These are phyloP conservation scores for Phymanthus crucifer DNA, from an alignment of 92 coral and sea anemone species.

Conservation along the genomic window DNA sequence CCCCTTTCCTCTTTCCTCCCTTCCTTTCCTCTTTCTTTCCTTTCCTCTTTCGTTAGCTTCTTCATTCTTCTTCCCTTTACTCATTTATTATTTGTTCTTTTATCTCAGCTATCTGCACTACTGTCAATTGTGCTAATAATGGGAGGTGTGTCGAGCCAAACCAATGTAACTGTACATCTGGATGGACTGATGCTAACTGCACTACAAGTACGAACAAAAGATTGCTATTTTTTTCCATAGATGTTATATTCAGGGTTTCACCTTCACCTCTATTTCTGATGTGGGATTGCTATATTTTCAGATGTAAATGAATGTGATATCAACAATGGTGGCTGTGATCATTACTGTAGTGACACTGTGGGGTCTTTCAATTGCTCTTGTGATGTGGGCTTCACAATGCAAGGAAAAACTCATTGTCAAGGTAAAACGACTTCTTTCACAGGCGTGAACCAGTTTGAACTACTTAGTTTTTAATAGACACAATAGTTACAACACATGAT, in stretches of 20 bases:
- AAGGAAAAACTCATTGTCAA: constrained; percentile 25
- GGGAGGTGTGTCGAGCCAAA: constrained; percentile 17
- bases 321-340: constrained; percentile 51
- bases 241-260: too few relatives aligned
- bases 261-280: not conserved
- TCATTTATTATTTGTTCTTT: not conserved
- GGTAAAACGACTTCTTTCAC: not conserved
- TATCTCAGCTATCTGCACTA: constrained; percentile 12
- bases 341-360: constrained; percentile 28
- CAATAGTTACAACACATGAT: too few relatives aligned
- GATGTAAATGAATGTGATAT: constrained; percentile 48
- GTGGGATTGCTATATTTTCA: not conserved
- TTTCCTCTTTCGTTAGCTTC: not conserved
- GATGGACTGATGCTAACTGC: constrained; percentile 23
- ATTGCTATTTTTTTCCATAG: too few relatives aligned
- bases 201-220: constrained; percentile 1
- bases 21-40: too few relatives aligned
- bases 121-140: constrained; percentile 13
- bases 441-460: too few relatives aligned
- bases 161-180: constrained; percentile 13
- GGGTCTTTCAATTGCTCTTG: constrained; percentile 29
- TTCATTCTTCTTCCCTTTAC: not conserved
- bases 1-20: too few relatives aligned
- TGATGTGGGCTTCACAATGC: constrained; percentile 2
- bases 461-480: too few relatives aligned